Evolutionary conservation across 2,797 vertebrate genomes (phyloP), one percentile per base, ranked within the genome.

Genomic region (Brotula barbata): DNA sequence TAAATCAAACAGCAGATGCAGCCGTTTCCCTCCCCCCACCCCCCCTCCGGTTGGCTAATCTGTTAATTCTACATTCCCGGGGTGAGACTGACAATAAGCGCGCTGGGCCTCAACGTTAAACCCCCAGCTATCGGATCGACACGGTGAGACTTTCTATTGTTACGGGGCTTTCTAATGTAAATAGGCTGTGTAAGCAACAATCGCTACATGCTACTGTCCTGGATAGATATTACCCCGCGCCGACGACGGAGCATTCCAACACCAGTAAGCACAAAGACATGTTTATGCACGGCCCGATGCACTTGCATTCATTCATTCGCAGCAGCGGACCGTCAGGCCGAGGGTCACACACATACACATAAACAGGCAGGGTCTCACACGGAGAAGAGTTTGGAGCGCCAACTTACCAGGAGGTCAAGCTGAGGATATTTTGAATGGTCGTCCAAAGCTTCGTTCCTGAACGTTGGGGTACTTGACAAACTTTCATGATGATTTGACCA

Each of bases 1-100:
- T 58, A 71, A 80, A 69, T 82, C 79, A 84, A 86, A 82, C 75
- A 70, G 77, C 69, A 58, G 77, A 83, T 71, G 73, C 69, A 52
- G 66, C 71, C 65, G 1, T 54, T 68, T 72, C 58, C 54, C 22
- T 31, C 56, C 14, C 25, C 58, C 54, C 22, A 25, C 56, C 14
- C 25, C 62, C 53, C 58, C 70, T 65, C 69, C 47, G 34, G 54
- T 76, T 50, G 67, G 61, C 56, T 85, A 88, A 88, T 90, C 87
- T 84, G 84, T 81, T 86, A 84, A 87, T 87, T 85, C 84, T 73
- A 78, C 80, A 78, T 81, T 89, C 82, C 75, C 83, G 16, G 73
- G 78, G 71, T 79, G 71, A 82, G 68, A 33, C 55, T 67, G 46
- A 87, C 83, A 85, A 88, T 78, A 52, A 74, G 54, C 65, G 73